Percentiles rank a stretch among this genome's conserved stretches.
phyloP scores from a whole-genome alignment of 2,113 vertebrate genomes.

The Percopsis transmontana region DNA sequence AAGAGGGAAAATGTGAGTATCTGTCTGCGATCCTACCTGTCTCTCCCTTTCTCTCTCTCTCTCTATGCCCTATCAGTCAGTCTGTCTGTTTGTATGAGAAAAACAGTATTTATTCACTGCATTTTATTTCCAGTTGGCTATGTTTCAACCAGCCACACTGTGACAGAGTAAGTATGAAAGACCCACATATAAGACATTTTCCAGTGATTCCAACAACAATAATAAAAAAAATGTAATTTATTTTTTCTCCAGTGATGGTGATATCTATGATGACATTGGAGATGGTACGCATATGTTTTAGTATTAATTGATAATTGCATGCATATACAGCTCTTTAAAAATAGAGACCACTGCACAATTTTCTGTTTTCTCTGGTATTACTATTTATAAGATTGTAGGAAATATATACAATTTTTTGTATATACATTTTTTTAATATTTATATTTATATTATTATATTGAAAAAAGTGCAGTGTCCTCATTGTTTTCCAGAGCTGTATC shows the following conservation, averaged over 20 bases:
- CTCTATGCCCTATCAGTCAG: neutral
- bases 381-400: no score
- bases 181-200: neutral
- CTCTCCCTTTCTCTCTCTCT: neutral
- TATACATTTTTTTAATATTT: no score
- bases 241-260: constrained; percentile 82
- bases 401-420: no score
- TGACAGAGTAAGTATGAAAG: constrained; percentile 82
- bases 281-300: constrained; percentile 80
- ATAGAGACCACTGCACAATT: no score
- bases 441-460: no score
- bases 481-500: no score
- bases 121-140: constrained; percentile 85
- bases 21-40: neutral
- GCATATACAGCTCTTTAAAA: no score
- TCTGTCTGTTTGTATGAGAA: neutral
- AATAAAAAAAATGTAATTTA: neutral
- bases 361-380: no score
- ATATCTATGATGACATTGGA: constrained; percentile 93
- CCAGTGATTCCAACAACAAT: neutral
- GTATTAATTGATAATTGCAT: neutral
- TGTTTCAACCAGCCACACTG: constrained; percentile 79
- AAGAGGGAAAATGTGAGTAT: constrained; percentile 93
- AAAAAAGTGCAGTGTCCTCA: no score
- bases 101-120: neutral